These are phyloP conservation scores for Copsychus sechellarum DNA, from an alignment of 2,113 vertebrate genomes.

Conservation along the genomic window DNA sequence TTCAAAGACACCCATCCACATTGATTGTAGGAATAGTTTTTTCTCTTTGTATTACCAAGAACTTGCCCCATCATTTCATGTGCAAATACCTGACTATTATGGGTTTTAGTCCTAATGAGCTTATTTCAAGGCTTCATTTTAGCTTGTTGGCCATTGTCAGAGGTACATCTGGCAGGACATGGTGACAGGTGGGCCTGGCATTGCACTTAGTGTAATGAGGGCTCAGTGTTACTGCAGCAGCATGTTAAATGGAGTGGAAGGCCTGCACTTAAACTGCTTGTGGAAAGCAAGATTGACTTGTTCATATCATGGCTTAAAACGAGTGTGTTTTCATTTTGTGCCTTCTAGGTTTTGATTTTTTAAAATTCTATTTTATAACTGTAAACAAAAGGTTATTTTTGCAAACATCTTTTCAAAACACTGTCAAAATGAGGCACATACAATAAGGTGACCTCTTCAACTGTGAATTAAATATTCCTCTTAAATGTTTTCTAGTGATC, in stretches of 20 bases:
- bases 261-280: not conserved
- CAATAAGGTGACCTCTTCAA: not conserved
- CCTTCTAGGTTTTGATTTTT: not conserved
- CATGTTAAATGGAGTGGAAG: slow-evolving; percentile 18
- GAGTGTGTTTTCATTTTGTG: not conserved
- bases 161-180: not conserved
- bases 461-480: not conserved
- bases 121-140: not conserved
- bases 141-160: not conserved
- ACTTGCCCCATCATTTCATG: not conserved
- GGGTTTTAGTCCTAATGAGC: not conserved
- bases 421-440: not conserved
- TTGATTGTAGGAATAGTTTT: not conserved
- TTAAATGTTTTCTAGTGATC: not conserved
- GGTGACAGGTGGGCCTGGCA: not conserved
- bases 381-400: not conserved
- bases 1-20: not conserved
- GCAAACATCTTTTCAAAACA: not conserved
- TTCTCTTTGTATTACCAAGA: not conserved
- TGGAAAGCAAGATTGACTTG: not conserved
- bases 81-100: not conserved
- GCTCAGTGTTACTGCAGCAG: not conserved
- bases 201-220: not conserved
- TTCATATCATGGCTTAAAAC: not conserved
- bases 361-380: not conserved